These are phyloP conservation scores for Papilio gigon DNA, from an alignment of 2,888 invertebrate species.

Conservation along the genomic window DNA sequence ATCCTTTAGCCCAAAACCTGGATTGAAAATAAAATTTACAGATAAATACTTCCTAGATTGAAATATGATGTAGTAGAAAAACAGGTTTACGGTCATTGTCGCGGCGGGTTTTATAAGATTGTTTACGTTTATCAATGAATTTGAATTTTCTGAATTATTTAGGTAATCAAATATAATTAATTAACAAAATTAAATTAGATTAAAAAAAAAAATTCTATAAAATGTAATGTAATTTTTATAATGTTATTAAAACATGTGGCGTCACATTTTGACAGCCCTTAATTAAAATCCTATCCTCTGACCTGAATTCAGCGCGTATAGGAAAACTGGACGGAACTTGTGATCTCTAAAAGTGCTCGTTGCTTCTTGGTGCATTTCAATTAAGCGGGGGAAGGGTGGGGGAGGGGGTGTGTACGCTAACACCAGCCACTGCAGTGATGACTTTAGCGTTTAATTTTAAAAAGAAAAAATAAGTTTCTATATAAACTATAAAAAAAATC, in stretches of 20 bases:
- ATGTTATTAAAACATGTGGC: too few relatives aligned
- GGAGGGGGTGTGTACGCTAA: slow-evolving; percentile 29
- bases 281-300: slow-evolving; percentile 39
- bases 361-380: slow-evolving; percentile 53
- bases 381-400: slow-evolving; percentile 45
- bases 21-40: too few relatives aligned
- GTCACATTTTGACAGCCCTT: slow-evolving; percentile 36
- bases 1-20: too few relatives aligned
- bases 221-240: neutral
- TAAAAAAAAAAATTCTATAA: neutral
- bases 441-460: slow-evolving; percentile 34
- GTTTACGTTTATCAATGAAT: too few relatives aligned
- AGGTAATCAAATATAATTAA: too few relatives aligned
- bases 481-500: neutral
- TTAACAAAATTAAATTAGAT: too few relatives aligned
- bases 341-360: slow-evolving; percentile 46
- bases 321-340: slow-evolving; percentile 39
- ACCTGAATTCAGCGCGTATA: slow-evolving; percentile 42
- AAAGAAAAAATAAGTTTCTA: neutral
- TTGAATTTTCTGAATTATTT: too few relatives aligned
- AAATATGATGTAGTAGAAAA: too few relatives aligned
- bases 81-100: too few relatives aligned
- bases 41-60: too few relatives aligned
- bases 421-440: slow-evolving; percentile 45
- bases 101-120: too few relatives aligned